Base-by-base conservation (phyloP, 2,888 invertebrate genomes). In the Apamea anceps region DNA sequence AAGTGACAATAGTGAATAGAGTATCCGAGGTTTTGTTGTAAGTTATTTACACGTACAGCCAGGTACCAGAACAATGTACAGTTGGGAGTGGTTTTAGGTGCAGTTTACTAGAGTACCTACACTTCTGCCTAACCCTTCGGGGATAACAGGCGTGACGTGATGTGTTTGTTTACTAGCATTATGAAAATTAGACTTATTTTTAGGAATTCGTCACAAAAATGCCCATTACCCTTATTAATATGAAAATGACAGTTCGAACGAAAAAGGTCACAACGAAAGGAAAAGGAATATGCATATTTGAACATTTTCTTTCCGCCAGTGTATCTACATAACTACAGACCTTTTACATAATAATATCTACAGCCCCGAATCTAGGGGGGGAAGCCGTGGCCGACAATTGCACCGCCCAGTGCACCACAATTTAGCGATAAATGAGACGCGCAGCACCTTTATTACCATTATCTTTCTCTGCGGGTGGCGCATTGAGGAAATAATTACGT, bases 1-100 rank as follows among this genome's bases (percentile, higher is more conserved):
- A 70, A 79, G n/a, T 76, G 81, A 89, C 87, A 88, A 84, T 81
- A 8, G 62, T 63, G 62, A 63, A 28, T 62, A 74, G 7, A 74
- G 42, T 68, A 65, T 77, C 66, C 54, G 81, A 68, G 82, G 72
- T 65, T 73, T 76, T 70, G 72, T 76, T 73, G 32, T 73, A 13
- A 66, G 37, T 70, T 72, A 28, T 32, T n/a, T 45, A 80, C 51
- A 54, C 21, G 28, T 62, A 28, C 7, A 28, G 15, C 51, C 21
- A 51, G 18, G 51, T 51, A 7, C 18, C 4, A 51, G 18, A 60
- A 62, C 8, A 8, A 62, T 62, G 28, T 32, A 28, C 62, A 28
- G 28, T 15, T 28, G 28, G 6, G 62, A 18, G 15, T 62, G 15
- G 62, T 28, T 62, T 28, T 28, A 62, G 60, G n/a, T 62, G 6